Evolutionary conservation across 2,797 vertebrate genomes (phyloP).

Genomic region (Erethizon dorsatum): DNA sequence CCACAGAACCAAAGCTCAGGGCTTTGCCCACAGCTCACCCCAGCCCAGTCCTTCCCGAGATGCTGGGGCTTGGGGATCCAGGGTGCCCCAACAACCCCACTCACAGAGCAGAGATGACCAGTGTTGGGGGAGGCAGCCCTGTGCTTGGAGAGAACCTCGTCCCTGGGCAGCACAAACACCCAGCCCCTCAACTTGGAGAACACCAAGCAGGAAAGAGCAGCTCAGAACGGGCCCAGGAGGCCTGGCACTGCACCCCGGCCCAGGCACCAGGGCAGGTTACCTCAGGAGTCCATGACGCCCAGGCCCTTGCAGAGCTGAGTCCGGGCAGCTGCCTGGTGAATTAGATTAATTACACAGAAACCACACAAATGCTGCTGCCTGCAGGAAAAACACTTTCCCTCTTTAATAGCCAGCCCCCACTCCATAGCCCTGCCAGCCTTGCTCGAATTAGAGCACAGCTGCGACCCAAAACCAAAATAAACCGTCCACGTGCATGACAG

Average conservation of each 20-base stretch:
- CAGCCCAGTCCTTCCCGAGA: too few relatives aligned
- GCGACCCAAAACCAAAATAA: not conserved
- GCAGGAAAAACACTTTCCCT: not conserved
- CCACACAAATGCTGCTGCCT: not conserved
- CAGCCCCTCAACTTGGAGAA: not conserved
- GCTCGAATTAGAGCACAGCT: not conserved
- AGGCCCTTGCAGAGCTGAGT: too few relatives aligned
- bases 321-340: not conserved
- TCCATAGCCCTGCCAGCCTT: not conserved
- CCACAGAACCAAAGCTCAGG: too few relatives aligned
- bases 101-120: not conserved
- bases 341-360: not conserved
- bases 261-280: not conserved
- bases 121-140: too few relatives aligned
- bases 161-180: not conserved
- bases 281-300: rapidly evolving
- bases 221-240: not conserved
- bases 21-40: not conserved
- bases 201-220: rapidly evolving
- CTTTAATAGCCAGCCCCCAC: conserved; percentile 57
- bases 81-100: not conserved
- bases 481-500: rapidly evolving
- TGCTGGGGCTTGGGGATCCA: not conserved
- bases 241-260: not conserved
- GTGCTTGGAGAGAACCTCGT: not conserved